Evolutionary conservation across 1,140 invertebrate genomes (phyloP).

Genomic region (Meteorus sp.): DNA sequence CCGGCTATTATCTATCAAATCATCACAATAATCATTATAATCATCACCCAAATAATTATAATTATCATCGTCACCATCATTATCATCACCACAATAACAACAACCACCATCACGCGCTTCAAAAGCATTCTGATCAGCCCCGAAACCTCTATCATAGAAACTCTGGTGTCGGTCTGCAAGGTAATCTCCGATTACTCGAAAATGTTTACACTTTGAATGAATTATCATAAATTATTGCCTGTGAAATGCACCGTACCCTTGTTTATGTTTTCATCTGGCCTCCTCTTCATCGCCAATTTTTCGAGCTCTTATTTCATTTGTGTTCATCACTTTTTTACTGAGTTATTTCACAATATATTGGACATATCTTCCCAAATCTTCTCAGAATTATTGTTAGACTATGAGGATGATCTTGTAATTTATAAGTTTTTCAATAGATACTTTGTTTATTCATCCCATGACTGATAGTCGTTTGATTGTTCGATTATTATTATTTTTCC

Average conservation of each 20-base stretch:
- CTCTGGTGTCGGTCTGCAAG: conserved; percentile 67
- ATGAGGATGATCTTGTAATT: too few relatives aligned
- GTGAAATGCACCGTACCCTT: conserved; percentile 4
- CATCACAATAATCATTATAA: conserved; percentile 58
- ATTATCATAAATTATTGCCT: background rate
- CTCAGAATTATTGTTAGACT: too few relatives aligned
- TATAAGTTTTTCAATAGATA: too few relatives aligned
- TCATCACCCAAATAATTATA: conserved; percentile 55
- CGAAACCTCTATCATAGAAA: conserved; percentile 66
- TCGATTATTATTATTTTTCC: too few relatives aligned
- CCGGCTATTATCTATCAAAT: conserved; percentile 56
- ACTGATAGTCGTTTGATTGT: too few relatives aligned
- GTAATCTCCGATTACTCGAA: conserved; percentile 55
- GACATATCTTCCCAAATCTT: too few relatives aligned
- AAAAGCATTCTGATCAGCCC: conserved; percentile 65
- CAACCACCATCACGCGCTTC: conserved; percentile 60
- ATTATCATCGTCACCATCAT: conserved; percentile 56
- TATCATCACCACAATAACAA: conserved; percentile 59
- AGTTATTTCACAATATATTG: too few relatives aligned
- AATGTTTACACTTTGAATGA: conserved; percentile 20
- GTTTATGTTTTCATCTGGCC: conserved; percentile 17
- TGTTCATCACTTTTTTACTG: too few relatives aligned
- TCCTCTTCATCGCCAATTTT: background rate
- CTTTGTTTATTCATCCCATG: too few relatives aligned
- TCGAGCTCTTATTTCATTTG: too few relatives aligned